Base-by-base conservation (phyloP, 2,888 invertebrate genomes). In the Eupithecia dodoneata region DNA sequence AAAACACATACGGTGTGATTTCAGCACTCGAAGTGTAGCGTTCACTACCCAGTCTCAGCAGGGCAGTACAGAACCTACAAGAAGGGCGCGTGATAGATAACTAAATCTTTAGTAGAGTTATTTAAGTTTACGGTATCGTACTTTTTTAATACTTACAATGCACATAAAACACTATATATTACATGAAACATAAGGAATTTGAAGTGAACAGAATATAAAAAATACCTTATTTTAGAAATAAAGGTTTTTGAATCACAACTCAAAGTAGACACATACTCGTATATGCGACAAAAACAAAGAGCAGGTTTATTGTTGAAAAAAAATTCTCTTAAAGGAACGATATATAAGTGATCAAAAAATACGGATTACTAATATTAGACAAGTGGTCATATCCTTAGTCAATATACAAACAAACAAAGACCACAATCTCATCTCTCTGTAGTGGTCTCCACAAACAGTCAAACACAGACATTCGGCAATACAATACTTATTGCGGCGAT, bases 391-490 rank as follows among this genome's bases (percentile, higher is more conserved):
- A 44, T n/a, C 70, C 47, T 18, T 47, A n/a, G 45, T 44, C 44
- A 30, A 45, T 3, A 70, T 49, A 18, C 4, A 70, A 70, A 66
- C 18, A 47, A 10, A n/a, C 12, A 30, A 44, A 69, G 59, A 4
- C 59, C 3, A 18, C 59, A 30, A 63, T 18, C 72, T 65, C 15
- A 72, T 74, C 59, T 44, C 63, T 59, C 63, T 63, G 49, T 69
- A 59, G 72, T 47, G 63, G 67, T 67, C 45, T 70, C 30, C 69
- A 71, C 70, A 78, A 73, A 78, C 75, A 73, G 65, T 71, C 75
- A 78, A 75, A 78, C 66, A 76, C 41, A 71, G 72, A 70, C 75
- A 76, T 76, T 71, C 52, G 47, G 74, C 63, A 63, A 63, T 59
- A 42, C 41, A 41, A 45, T 69, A 66, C 67, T 70, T 12, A 47